Evolutionary conservation across 2,113 vertebrate species (phyloP), one percentile per base, ranked within the genome.

Genomic region (Formicarius rufipectus): DNA sequence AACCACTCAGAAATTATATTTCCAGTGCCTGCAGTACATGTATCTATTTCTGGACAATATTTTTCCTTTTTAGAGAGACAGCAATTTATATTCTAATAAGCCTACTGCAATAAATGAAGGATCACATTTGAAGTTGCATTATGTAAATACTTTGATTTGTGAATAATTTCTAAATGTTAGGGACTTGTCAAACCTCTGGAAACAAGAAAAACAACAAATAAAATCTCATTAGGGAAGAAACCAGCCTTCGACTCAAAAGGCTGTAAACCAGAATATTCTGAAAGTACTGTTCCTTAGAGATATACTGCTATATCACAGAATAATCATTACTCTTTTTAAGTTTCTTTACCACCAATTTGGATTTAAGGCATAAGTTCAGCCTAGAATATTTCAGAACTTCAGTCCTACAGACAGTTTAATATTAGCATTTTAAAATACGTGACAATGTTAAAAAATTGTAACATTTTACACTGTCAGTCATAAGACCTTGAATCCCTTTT

Each of bases 341-440:
- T 59, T 77, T 94, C 84, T 93, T 30, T 58, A 50, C 11, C 53
- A 95, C 30, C 78, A 91, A 59, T 79, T 73, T 87, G 42, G 37
- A 91, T 90, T 91, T 91, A 87, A 94, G 78, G 53, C 21, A 30
- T 39, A 91, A 87, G 12, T 42, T 94, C 74, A 87, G 45, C 1
- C 7, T 2, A 91, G 14, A 62, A 50, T 62, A 83, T 80, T 83
- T 83, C 50, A 86, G 63, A 63, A 59, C 55, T 74, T 69, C 30
- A 60, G 35, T 68, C 52, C 79, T 50, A 77, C 52, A 90, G 86
- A 80, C 39, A 86, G 59, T 56, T 84, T 75, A 92, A 95, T 89
- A 86, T 66, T 83, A 91, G 18, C 45, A 88, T 86, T 91, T 90
- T 67, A 95, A 94, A 90, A 93, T 77, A 91, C 44, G 35, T 80